These are phyloP conservation scores for Lindbergichthys nudifrons DNA, from an alignment of 2,797 vertebrate genomes.

Conservation along the genomic window DNA sequence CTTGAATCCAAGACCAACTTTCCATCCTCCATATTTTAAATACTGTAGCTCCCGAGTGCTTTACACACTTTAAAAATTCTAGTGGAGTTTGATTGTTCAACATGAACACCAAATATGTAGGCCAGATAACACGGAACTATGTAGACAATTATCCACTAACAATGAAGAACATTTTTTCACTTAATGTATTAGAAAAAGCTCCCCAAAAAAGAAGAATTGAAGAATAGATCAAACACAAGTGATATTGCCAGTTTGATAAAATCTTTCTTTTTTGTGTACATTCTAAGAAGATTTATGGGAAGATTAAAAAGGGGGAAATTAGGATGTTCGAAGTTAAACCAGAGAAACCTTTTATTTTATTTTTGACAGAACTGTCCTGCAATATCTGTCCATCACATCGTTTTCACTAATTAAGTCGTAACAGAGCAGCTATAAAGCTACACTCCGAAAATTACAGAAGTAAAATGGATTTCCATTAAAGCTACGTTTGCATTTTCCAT, in stretches of 20 bases:
- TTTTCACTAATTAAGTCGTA: constrained; percentile 18
- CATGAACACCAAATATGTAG: too few relatives aligned
- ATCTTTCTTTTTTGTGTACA: not conserved
- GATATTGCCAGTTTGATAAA: not conserved
- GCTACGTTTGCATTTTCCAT: constrained; percentile 42
- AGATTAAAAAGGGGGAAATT: too few relatives aligned
- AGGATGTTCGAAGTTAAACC: not conserved
- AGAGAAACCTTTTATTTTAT: not conserved
- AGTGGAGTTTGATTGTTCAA: not conserved
- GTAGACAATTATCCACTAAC: not conserved
- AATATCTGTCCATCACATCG: constrained; percentile 17
- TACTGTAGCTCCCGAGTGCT: not conserved
- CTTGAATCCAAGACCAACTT: not conserved
- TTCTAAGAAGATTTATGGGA: not conserved
- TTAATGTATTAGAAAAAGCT: too few relatives aligned
- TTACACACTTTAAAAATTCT: not conserved
- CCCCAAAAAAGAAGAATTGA: not conserved
- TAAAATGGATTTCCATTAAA: constrained; percentile 33
- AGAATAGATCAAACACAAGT: not conserved
- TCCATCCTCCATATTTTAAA: not conserved
- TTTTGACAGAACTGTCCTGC: not conserved
- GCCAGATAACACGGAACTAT: not conserved
- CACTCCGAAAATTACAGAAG: constrained; percentile 19
- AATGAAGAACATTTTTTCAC: not conserved
- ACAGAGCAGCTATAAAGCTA: constrained; percentile 32